These are phyloP conservation scores for Drosophila mayaguana DNA, from an alignment of 2,888 invertebrate genomes.

Conservation along the genomic window DNA sequence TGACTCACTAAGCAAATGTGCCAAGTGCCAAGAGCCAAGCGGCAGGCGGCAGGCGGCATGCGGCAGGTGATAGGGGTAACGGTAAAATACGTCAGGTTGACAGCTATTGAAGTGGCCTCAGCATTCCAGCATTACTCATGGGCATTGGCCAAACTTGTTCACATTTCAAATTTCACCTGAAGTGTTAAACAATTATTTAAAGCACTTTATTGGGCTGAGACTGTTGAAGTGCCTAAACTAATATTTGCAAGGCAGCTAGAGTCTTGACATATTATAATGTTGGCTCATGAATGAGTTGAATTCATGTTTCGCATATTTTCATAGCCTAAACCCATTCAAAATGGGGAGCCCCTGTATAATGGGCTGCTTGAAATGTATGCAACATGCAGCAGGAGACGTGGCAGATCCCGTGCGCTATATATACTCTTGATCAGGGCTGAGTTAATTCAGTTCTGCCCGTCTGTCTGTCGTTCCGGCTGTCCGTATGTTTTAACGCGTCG, in stretches of 20 bases:
- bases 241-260: background rate
- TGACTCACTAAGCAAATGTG: background rate
- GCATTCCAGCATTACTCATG: background rate
- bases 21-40: background rate
- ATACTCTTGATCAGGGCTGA: no score
- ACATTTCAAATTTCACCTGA: background rate
- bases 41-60: background rate
- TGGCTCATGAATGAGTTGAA: no score
- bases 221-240: background rate
- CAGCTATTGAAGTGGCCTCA: slow-evolving; percentile 6
- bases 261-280: background rate
- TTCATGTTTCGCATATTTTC: no score
- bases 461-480: no score
- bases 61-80: background rate
- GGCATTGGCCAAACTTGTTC: background rate
- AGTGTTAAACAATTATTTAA: background rate
- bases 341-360: no score
- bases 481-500: no score
- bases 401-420: no score
- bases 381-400: no score
- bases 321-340: background rate
- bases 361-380: no score
- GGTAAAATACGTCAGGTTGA: background rate
- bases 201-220: background rate
- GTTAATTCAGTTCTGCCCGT: no score